A percentile compares a stretch with the other conserved stretches of the same genome.
Conservation (phyloP, 2,888 invertebrate species). For the Ochlodes sylvanus region DNA sequence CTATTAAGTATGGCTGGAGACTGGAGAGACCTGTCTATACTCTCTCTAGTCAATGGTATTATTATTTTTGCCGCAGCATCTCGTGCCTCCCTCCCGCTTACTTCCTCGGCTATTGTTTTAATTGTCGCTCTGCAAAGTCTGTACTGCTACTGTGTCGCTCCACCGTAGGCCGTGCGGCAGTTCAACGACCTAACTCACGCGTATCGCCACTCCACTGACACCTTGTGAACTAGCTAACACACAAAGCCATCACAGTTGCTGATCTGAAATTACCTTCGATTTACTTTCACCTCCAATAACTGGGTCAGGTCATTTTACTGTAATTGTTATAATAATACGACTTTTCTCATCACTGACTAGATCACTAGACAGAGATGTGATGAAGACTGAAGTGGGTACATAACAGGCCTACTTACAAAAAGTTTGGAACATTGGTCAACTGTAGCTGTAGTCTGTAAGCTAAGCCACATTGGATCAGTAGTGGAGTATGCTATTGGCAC, state of each 20-base stretch:
- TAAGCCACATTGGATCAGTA: too few species aligned
- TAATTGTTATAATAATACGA: not conserved
- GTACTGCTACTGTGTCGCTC: constrained; percentile 14
- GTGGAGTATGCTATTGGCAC: too few species aligned
- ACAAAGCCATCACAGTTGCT: not conserved
- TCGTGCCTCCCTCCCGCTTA: constrained; percentile 15
- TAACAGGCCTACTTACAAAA: too few species aligned
- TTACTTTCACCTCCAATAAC: constrained; percentile 11
- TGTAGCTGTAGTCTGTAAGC: too few species aligned
- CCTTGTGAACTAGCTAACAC: constrained; percentile 6
- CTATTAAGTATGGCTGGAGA: not conserved
- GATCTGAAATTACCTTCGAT: constrained; percentile 18
- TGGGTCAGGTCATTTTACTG: not conserved
- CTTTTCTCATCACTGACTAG: too few species aligned
- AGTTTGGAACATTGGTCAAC: too few species aligned
- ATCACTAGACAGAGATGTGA: too few species aligned
- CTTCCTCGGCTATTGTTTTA: constrained; percentile 33
- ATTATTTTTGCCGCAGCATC: constrained; percentile 13
- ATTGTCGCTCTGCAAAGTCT: too few species aligned
- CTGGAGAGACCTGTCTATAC: not conserved
- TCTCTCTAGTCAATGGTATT: constrained; percentile 1
- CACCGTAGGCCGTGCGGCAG: constrained; percentile 21
- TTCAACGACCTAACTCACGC: constrained; percentile 25
- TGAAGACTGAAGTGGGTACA: too few species aligned
- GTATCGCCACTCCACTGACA: constrained; percentile 9